Percentiles rank a stretch among this genome's conserved stretches.
Conservation (phyloP, 2,888 invertebrate genomes). For the Andrena haemorrhoa region DNA sequence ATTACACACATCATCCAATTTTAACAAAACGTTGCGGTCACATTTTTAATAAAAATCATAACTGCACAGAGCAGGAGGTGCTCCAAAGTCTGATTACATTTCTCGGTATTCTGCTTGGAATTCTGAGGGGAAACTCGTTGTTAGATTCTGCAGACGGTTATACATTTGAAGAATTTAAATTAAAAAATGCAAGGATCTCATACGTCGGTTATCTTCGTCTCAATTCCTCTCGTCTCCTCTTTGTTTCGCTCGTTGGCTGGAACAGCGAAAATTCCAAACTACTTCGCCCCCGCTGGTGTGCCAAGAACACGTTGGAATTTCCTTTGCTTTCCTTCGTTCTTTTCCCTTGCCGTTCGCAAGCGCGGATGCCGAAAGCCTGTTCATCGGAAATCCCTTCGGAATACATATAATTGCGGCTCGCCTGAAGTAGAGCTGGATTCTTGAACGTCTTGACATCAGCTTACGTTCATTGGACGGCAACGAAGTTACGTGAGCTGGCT, state of each 20-base stretch:
- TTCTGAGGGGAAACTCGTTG: not conserved
- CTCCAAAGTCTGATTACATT: not conserved
- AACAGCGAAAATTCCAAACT: constrained; percentile 41
- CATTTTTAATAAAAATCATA: not conserved
- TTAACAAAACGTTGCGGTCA: too few species aligned
- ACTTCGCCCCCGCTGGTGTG: constrained; percentile 19
- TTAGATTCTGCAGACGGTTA: not conserved
- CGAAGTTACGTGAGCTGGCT: constrained; percentile 46
- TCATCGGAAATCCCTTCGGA: constrained; percentile 3
- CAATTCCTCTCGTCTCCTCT: constrained; percentile 26
- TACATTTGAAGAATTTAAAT: constrained; percentile 44
- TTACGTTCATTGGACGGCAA: constrained; percentile 41
- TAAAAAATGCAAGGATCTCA: constrained; percentile 36
- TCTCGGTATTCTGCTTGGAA: not conserved
- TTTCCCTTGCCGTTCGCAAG: not conserved
- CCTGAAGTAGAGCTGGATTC: constrained; percentile 38
- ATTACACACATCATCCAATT: too few species aligned
- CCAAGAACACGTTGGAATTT: constrained; percentile 41
- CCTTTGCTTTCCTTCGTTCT: not conserved
- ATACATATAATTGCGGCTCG: constrained; percentile 50
- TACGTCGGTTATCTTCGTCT: constrained; percentile 21
- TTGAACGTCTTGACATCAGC: constrained; percentile 33
- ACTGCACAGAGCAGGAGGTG: not conserved
- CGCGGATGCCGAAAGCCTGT: not conserved
- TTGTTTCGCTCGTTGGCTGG: constrained; percentile 6